Conservation (phyloP, 92 coral and sea anemone species). For the Hydrozoanthus gracilis region DNA sequence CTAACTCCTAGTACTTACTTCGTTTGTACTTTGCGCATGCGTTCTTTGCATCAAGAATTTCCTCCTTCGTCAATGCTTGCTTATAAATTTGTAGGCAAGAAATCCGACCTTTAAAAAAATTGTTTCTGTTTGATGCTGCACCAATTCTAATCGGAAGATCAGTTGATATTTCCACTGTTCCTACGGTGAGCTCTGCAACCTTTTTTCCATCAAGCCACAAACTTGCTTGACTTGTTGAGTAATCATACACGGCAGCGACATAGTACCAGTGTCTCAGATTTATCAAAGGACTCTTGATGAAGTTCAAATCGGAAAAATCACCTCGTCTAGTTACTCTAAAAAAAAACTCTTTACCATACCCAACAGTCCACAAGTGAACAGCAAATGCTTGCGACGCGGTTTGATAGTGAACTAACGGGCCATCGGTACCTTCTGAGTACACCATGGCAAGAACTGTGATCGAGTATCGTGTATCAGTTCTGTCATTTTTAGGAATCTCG, state of each 20-base stretch:
- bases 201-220: neutral
- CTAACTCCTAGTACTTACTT: neutral
- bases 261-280: conserved; percentile 21
- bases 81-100: conserved; percentile 37
- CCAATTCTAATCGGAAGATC: neutral
- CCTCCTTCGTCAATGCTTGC: neutral
- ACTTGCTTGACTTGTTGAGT: conserved; percentile 4
- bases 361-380: neutral
- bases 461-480: conserved; percentile 26
- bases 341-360: neutral
- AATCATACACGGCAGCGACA: conserved; percentile 13
- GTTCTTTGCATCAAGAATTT: conserved; percentile 2
- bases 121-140: neutral
- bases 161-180: conserved; percentile 7
- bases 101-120: conserved; percentile 12
- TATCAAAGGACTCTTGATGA: neutral
- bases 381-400: neutral
- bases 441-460: conserved; percentile 40
- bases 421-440: neutral
- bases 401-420: conserved; percentile 13
- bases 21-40: conserved; percentile 10
- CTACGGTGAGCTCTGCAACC: neutral
- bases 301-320: neutral
- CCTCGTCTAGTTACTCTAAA: neutral
- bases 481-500: neutral